These are phyloP conservation scores for Micrasema longulum DNA, from an alignment of 1,140 invertebrate genomes.

Conservation along the genomic window DNA sequence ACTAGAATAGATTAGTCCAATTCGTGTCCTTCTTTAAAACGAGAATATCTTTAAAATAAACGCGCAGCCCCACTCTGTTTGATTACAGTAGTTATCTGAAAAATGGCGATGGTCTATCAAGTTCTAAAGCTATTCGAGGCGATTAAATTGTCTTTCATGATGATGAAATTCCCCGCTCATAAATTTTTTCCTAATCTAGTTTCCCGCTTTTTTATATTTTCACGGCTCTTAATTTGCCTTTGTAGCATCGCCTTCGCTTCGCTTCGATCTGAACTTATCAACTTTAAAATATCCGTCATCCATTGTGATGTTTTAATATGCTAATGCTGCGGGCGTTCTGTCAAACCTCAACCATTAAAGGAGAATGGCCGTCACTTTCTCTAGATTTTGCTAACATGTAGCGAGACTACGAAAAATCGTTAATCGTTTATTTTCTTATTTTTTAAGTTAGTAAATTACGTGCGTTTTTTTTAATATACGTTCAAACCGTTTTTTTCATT, in stretches of 20 bases:
- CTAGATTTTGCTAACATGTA: slow-evolving; percentile 19
- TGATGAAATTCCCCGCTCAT: not conserved
- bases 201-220: not conserved
- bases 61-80: no score
- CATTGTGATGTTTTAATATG: slow-evolving; percentile 28
- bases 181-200: slow-evolving; percentile 2
- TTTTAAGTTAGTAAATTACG: no score
- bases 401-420: not conserved
- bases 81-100: no score
- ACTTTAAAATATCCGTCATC: slow-evolving; percentile 11
- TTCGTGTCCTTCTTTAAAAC: no score
- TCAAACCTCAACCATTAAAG: slow-evolving; percentile 14
- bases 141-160: slow-evolving; percentile 1
- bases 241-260: slow-evolving; percentile 2
- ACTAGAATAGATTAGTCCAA: no score
- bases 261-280: slow-evolving; percentile 19
- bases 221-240: slow-evolving; percentile 17
- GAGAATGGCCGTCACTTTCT: slow-evolving; percentile 28
- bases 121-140: no score
- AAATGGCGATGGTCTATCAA: no score
- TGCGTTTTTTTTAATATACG: no score
- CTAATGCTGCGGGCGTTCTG: slow-evolving; percentile 15
- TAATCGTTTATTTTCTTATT: not conserved
- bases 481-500: no score
- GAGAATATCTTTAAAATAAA: no score